These are phyloP conservation scores for Thamnophis elegans DNA, from an alignment of 2,797 vertebrate genomes.

Conservation along the genomic window DNA sequence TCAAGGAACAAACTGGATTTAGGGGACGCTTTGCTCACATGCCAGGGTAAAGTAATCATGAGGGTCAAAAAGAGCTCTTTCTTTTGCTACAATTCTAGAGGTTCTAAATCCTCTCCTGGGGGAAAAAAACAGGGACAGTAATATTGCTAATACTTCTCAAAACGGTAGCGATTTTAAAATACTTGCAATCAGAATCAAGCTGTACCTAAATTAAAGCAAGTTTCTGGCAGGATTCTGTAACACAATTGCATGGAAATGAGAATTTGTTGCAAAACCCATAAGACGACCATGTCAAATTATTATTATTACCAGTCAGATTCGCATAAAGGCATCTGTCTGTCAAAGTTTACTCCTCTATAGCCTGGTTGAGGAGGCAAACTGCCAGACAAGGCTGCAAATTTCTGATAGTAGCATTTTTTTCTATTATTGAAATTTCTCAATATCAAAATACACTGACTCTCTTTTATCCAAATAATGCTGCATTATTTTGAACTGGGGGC, in stretches of 20 bases:
- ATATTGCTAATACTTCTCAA: neutral
- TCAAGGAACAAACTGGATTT: constrained; percentile 60
- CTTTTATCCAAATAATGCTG: neutral
- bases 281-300: neutral
- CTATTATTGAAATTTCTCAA: neutral
- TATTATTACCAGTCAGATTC: neutral
- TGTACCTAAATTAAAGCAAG: neutral
- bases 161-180: neutral
- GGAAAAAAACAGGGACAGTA: neutral
- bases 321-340: neutral
- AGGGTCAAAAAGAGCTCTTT: constrained; percentile 46
- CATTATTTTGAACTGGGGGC: neutral
- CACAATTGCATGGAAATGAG: neutral
- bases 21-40: constrained; percentile 53
- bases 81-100: neutral
- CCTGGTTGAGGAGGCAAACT: neutral
- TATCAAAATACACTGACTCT: neutral
- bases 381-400: neutral
- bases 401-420: neutral
- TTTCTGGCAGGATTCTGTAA: neutral
- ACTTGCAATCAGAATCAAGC: neutral
- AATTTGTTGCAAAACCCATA: neutral
- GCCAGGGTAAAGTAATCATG: constrained; percentile 60
- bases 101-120: constrained; percentile 12
- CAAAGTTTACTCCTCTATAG: neutral